These are phyloP conservation scores for Spodoptera exigua DNA, from an alignment of 2,888 invertebrate genomes.

Conservation along the genomic window DNA sequence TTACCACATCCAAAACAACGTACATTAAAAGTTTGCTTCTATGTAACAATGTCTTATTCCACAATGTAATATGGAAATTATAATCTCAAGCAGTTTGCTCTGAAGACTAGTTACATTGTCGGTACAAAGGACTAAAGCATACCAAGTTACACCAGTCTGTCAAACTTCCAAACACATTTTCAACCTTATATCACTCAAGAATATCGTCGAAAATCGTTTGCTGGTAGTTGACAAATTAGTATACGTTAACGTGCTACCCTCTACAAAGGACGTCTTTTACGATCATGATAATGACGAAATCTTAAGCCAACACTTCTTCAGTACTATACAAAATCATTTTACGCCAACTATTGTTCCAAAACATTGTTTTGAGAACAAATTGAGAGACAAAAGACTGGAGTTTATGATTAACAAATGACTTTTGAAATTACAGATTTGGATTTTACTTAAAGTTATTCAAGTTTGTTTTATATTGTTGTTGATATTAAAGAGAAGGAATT, in stretches of 20 bases:
- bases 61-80: slow-evolving; percentile 67
- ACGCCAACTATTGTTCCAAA: slow-evolving; percentile 18
- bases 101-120: slow-evolving; percentile 52
- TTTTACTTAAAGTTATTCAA: background rate
- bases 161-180: too few species aligned
- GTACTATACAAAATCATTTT: slow-evolving; percentile 33
- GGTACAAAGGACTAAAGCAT: slow-evolving; percentile 42
- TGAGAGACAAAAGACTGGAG: background rate
- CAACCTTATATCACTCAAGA: too few species aligned
- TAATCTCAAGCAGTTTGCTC: slow-evolving; percentile 56
- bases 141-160: too few species aligned
- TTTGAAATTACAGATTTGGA: background rate
- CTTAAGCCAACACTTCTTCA: slow-evolving; percentile 24
- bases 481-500: too few species aligned
- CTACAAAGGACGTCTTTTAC: slow-evolving; percentile 53
- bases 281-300: slow-evolving; percentile 48
- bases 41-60: slow-evolving; percentile 55
- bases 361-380: background rate
- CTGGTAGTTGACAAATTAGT: too few species aligned
- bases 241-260: too few species aligned
- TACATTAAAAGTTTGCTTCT: slow-evolving; percentile 12
- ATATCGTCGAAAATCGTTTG: too few species aligned
- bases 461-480: background rate
- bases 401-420: slow-evolving; percentile 4
- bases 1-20: slow-evolving; percentile 33